Evolutionary conservation across 2,113 vertebrate genomes (phyloP).

Genomic region (Scomber japonicus): DNA sequence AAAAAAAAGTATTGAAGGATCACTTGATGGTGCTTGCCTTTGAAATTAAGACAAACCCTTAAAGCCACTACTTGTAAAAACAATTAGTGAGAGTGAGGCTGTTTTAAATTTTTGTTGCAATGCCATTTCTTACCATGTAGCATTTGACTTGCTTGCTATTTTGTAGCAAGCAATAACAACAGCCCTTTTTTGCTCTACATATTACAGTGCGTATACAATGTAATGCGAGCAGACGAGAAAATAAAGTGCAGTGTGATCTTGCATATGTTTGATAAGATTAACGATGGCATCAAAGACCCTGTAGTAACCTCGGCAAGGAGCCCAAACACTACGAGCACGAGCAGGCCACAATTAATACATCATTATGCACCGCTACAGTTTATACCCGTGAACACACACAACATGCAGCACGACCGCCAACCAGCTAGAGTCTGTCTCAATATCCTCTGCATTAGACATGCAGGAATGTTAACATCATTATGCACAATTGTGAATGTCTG

Average conservation of each 20-base stretch:
- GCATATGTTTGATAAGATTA: conserved; percentile 68
- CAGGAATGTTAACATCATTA: conserved; percentile 95
- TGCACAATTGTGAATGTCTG: conserved; percentile 92
- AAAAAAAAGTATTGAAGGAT: conserved; percentile 44
- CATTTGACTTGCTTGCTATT: conserved; percentile 21
- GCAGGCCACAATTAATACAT: conserved; percentile 77
- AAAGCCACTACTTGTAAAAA: conserved; percentile 38
- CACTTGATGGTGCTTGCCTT: conserved; percentile 43
- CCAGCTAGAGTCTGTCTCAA: conserved; percentile 73
- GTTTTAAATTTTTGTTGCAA: conserved; percentile 16
- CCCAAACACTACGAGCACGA: conserved; percentile 52
- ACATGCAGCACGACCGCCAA: conserved; percentile 56
- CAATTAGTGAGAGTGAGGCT: conserved; percentile 26
- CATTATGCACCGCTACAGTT: conserved; percentile 67
- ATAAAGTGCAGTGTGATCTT: conserved; percentile 51
- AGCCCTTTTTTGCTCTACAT: background rate
- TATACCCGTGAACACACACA: conserved; percentile 58
- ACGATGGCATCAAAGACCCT: conserved; percentile 50
- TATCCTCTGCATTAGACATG: conserved; percentile 89
- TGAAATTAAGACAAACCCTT: conserved; percentile 51
- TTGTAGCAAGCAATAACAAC: conserved; percentile 11
- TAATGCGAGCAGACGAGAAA: conserved; percentile 34
- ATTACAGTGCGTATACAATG: conserved; percentile 24
- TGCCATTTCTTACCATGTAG: conserved; percentile 3
- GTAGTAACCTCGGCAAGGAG: conserved; percentile 56